Evolutionary conservation across 1,140 invertebrate species (phyloP), one percentile per base, ranked within the genome.

Genomic region (Cyphomyrmex costatus): DNA sequence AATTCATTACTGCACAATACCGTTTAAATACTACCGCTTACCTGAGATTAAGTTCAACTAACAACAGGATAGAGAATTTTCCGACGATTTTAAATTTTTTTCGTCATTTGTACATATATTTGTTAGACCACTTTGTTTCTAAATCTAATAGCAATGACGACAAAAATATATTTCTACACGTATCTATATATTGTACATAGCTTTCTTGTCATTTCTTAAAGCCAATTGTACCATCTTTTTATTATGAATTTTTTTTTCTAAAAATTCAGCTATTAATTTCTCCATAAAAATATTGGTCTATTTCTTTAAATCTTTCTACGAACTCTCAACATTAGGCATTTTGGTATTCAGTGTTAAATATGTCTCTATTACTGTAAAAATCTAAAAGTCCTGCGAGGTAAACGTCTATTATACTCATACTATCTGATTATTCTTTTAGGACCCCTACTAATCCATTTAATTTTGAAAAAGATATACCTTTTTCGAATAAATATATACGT

Each of bases 131-230:
- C 12, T 78, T 65, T 42, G 58, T 78, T 78, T 63, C 51, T 78
- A 65, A 3, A 63, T 78, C 16, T 78, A 78, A 36, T 21, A 60
- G 8, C 7, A 49, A 42, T 24, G 12, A 24, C 53, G 8, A 60
- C 53, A 76, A 60, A 76, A 58, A 76, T 76, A 74, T 56, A 74
- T 74, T 33, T 73, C 12, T 74, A 74, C 5, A 36, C n/a, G 36
- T 21, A 33, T 33, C 56, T 21, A 74, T 30, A 30, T 56, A 33
- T 56, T 14, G 36, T 36, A 19, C 58, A 74, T 76, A 46, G 10
- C 21, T 49, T 24, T 70, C 66, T 68, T n/a, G 14, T 2, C 12
- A 42, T 68, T 16, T 70, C 1, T 46, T 70, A 49, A 46, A 70
- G n/a, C 8, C 10, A 42, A 42, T 46, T 21, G 36, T 70, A 46